Conservation (phyloP, 2,113 vertebrate species). For the Machaerirhynchus nigripectus region DNA sequence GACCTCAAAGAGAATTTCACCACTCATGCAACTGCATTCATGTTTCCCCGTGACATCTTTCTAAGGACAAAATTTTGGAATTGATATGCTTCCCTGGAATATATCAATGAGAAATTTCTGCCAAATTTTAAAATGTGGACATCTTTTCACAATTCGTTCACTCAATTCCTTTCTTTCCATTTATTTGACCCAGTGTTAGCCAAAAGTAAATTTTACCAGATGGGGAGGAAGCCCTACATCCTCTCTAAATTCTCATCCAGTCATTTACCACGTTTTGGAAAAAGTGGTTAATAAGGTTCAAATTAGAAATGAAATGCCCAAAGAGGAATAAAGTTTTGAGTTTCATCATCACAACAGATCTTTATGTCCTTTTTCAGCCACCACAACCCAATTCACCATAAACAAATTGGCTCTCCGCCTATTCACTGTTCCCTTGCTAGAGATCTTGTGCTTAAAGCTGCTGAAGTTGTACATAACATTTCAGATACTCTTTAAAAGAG, state of each 20-base stretch:
- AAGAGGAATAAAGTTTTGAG: neutral
- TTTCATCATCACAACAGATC: neutral
- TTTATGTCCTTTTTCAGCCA: neutral
- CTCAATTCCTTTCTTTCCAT: neutral
- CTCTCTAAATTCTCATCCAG: neutral
- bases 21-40: neutral
- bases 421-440: neutral
- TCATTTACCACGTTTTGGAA: neutral
- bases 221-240: neutral
- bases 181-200: neutral
- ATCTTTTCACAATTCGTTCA: neutral
- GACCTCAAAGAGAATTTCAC: neutral
- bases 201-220: neutral
- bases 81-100: neutral
- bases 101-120: neutral
- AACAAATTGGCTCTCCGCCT: neutral
- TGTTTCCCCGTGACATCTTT: neutral
- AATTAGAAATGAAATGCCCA: neutral
- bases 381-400: neutral
- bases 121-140: neutral
- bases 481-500: neutral
- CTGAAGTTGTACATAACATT: neutral
- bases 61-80: neutral
- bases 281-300: neutral
- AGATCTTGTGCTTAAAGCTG: neutral